Evolutionary conservation across 2,797 vertebrate genomes (phyloP), one percentile per base, ranked within the genome.

Genomic region (Hippopotamyrus pictus): DNA sequence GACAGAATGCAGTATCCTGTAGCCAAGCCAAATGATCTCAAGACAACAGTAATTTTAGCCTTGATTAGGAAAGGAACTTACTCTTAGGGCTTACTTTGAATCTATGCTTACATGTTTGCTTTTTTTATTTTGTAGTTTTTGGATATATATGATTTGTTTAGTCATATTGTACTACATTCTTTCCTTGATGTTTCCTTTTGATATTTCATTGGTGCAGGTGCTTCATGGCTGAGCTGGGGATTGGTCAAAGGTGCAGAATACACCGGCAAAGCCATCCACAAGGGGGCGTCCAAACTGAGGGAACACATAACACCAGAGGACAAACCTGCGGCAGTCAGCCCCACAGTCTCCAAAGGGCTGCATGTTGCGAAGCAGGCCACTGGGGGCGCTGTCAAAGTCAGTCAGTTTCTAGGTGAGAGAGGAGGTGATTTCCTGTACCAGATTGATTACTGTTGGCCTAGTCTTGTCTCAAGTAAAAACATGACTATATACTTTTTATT

Each of bases 221-320:
- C 99, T 1, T 98, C 98, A 62, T 99, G 99, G 98, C 94, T 99
- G 89, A 99, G 98, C 93, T 99, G 98, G 98, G 98, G 99, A 59
- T 95, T 99, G 88, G 96, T 97, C 85, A 99, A 99, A 95, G 99
- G 98, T 88, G 99, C 98, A 0, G 98, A 99, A 92, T 97, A 96
- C 92, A 99, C 99, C 0, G 98, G 98, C 54, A 99, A 97, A 93
- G 99, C 97, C 90, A 99, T 99, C 92, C 97, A 99, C 90, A 97
- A 97, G 94, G 99, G 99, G 41, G 99, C 99, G 0, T 96, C 98
- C 44, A 99, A 99, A 93, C 96, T 99, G 88, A 92, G 98, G 90
- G 98, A 98, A 79, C 97, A 98, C 93, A 98, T 99, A 92, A 98
- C 98, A 2, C 98, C 98, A 0, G 99, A 99, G 90, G 98, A 99